These are phyloP conservation scores for Tetraneura akinire DNA, from an alignment of 1,140 invertebrate species.

Conservation along the genomic window DNA sequence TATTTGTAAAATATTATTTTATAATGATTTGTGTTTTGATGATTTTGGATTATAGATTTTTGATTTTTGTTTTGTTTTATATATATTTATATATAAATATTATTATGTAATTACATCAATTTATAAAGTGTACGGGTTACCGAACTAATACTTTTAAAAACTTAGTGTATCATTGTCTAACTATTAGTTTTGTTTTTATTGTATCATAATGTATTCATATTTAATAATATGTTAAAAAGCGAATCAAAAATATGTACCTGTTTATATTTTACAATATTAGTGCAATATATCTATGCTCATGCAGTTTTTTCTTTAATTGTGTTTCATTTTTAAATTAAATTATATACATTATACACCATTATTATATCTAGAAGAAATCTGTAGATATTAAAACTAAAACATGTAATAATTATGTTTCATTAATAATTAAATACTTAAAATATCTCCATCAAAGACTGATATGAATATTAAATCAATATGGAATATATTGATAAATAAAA, in stretches of 20 bases:
- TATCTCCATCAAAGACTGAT: too few species aligned
- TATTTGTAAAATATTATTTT: conserved; percentile 45
- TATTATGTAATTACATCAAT: conserved; percentile 37
- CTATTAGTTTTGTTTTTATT: conserved; percentile 29
- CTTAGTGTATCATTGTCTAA: conserved; percentile 15
- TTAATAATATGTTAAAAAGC: conserved; percentile 15
- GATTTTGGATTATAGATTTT: conserved; percentile 39
- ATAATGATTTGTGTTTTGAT: conserved; percentile 40
- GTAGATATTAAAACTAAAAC: too few species aligned
- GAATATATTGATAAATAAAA: too few species aligned
- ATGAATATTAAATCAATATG: too few species aligned
- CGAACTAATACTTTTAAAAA: conserved; percentile 13
- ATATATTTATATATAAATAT: background rate
- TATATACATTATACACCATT: too few species aligned
- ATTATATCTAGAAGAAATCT: too few species aligned
- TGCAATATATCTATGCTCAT: conserved; percentile 16
- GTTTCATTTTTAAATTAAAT: background rate
- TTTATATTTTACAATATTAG: conserved; percentile 42
- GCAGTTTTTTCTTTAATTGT: background rate
- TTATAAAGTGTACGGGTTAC: background rate
- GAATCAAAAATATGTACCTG: conserved; percentile 46
- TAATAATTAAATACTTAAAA: too few species aligned
- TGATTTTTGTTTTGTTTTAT: conserved; percentile 5
- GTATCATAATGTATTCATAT: conserved; percentile 34
- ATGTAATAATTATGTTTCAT: too few species aligned